Base-by-base conservation (phyloP, 1,140 invertebrate species). In the Whitmania pigra region DNA sequence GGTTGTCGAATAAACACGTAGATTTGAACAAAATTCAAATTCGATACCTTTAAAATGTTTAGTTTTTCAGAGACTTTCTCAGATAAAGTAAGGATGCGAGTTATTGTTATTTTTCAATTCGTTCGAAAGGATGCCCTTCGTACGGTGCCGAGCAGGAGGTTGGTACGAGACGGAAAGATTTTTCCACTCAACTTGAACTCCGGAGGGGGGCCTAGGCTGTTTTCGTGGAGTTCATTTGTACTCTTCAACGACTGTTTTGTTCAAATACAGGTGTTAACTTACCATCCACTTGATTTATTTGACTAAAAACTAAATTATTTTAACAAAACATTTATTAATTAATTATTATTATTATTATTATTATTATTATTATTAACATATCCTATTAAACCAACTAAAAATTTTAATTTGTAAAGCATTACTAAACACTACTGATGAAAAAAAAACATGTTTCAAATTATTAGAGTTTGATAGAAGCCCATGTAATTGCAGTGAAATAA, bases 131-230 rank as follows among this genome's bases (percentile, higher is more conserved):
- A 69, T 13, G 43, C 31, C n/a, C 43, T 55, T 29, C 84, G 89
- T 71, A 85, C 86, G 76, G 86, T 84, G 15, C 87, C 89, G 29
- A 81, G 88, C 57, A 85, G 91, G 73, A 84, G 91, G 60, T 80
- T 93, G 27, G 85, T 93, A 53, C 83, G 88, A 72, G 90, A 92
- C 76, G 92, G 90, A 3, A 86, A 87, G 74, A 83, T 86, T 20
- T 84, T 88, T 75, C 87, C 88, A 5, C 79, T 93, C 17, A 86
- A 85, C 74, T 80, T 92, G 71, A 81, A 75, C 20, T 79, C 86
- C 85, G 73, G 86, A 86, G 76, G 85, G 85, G 75, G 90, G 87
- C 29, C 57, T 0, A 22, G 57, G 29, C 22, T 63, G 57, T 84
- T 86, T 82, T 83, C 87, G 68, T 86, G 87, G 0, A 88, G 90